phyloP scores from a whole-genome alignment of 2,888 invertebrate species.

The Lycophotia porphyrea region DNA sequence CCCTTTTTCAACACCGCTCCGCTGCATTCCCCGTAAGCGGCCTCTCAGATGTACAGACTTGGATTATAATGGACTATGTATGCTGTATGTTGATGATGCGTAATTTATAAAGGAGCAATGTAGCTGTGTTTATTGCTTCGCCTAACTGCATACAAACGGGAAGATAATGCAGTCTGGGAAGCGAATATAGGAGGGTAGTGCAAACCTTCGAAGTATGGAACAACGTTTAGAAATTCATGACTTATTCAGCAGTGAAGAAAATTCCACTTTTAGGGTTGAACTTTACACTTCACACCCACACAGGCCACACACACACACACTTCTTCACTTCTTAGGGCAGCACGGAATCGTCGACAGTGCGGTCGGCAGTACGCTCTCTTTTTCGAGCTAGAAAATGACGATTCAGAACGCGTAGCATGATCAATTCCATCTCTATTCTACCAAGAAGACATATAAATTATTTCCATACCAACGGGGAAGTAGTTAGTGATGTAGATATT shows the following conservation, averaged over 20 bases:
- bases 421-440: too few relatives aligned
- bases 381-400: too few relatives aligned
- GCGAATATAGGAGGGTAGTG: not conserved
- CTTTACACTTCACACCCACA: too few relatives aligned
- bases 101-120: conserved; percentile 47
- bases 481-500: too few relatives aligned
- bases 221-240: not conserved
- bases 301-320: too few relatives aligned
- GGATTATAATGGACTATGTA: conserved; percentile 54
- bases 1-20: conserved; percentile 64
- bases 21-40: conserved; percentile 65
- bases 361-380: too few relatives aligned
- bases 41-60: conserved; percentile 55
- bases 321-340: too few relatives aligned
- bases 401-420: too few relatives aligned
- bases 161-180: conserved; percentile 11
- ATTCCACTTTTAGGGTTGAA: not conserved
- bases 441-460: too few relatives aligned
- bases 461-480: too few relatives aligned
- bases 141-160: conserved; percentile 37
- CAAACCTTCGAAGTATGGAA: not conserved
- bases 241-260: not conserved
- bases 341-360: too few relatives aligned
- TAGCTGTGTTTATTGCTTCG: conserved; percentile 36
- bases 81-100: conserved; percentile 47